These are phyloP conservation scores for Harpagifer antarcticus DNA, from an alignment of 2,797 vertebrate genomes.

Conservation along the genomic window DNA sequence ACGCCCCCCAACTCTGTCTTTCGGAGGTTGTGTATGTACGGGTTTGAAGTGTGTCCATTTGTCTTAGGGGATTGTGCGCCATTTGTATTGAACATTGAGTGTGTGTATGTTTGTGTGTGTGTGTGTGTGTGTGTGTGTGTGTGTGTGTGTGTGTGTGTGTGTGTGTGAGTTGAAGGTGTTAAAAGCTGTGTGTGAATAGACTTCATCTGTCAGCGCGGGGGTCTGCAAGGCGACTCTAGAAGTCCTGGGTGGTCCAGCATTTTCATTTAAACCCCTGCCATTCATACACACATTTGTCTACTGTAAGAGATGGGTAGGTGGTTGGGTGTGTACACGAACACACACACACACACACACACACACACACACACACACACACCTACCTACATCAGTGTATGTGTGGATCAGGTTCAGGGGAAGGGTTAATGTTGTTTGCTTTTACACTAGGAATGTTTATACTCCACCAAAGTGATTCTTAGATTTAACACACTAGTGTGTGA, in stretches of 20 bases:
- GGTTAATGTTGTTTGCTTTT: too few species aligned
- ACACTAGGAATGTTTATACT: too few species aligned
- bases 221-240: conserved; percentile 60
- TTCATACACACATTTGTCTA: conserved; percentile 71
- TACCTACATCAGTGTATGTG: not conserved
- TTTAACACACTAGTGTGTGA: not conserved
- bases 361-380: too few species aligned
- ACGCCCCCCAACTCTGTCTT: conserved; percentile 68
- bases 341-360: too few species aligned
- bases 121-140: conserved; percentile 15
- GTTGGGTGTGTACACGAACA: conserved; percentile 22
- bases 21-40: conserved; percentile 70
- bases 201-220: conserved; percentile 78
- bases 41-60: conserved; percentile 83
- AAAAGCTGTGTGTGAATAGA: conserved; percentile 78
- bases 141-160: conserved; percentile 34
- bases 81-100: conserved; percentile 76
- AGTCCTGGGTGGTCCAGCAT: conserved; percentile 77
- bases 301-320: conserved; percentile 68
- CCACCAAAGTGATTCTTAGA: not conserved
- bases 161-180: conserved; percentile 73
- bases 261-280: conserved; percentile 73
- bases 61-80: conserved; percentile 78
- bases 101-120: conserved; percentile 17
- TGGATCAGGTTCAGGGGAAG: not conserved